phyloP scores from a whole-genome alignment of 1,140 invertebrate genomes.

The Lordiphosa mommai region DNA sequence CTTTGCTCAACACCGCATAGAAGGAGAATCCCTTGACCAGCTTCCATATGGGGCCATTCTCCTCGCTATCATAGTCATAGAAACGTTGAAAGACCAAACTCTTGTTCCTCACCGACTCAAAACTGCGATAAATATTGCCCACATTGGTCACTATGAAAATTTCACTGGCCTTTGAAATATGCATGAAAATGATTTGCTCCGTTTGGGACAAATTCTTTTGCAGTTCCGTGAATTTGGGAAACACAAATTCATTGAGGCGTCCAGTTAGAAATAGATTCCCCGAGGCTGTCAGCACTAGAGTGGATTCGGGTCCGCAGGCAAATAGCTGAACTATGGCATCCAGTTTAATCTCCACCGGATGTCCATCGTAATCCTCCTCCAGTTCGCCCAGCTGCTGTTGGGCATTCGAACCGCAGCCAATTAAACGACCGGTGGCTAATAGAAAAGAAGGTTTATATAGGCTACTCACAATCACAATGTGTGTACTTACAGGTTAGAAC shows the following conservation, averaged over 20 bases:
- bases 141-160: constrained; percentile 77
- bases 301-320: constrained; percentile 67
- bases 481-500: constrained; percentile 68
- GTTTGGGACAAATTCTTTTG: constrained; percentile 68
- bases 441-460: no score
- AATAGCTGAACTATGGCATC: constrained; percentile 63
- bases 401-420: constrained; percentile 69
- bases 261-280: constrained; percentile 70
- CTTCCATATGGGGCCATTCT: constrained; percentile 79
- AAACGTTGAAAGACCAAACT: constrained; percentile 76
- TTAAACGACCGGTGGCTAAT: constrained; percentile 61
- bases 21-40: constrained; percentile 70
- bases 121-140: constrained; percentile 75
- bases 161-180: constrained; percentile 77
- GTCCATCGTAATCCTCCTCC: constrained; percentile 48
- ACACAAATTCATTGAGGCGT: constrained; percentile 71
- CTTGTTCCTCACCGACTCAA: constrained; percentile 67
- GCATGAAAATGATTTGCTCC: constrained; percentile 76
- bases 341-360: constrained; percentile 62
- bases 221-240: constrained; percentile 71
- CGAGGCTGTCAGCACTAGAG: constrained; percentile 66
- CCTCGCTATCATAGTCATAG: constrained; percentile 77
- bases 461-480: no score
- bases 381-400: constrained; percentile 58
- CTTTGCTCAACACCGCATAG: constrained; percentile 72